Conservation (phyloP, 1,140 invertebrate genomes). For the Nebria ingens region DNA sequence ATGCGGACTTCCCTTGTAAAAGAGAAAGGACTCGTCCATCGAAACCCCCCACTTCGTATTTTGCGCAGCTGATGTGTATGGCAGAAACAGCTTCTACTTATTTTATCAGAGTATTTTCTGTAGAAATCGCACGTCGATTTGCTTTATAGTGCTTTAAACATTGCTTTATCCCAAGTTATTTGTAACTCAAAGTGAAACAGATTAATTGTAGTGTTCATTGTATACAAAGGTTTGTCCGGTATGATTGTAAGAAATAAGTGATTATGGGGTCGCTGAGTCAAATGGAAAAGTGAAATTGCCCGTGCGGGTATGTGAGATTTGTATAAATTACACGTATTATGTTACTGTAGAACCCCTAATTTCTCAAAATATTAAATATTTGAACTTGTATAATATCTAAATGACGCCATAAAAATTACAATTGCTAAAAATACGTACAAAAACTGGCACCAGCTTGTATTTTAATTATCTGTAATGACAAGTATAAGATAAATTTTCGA, state of each 20-base stretch:
- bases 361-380: too few species aligned
- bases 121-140: background rate
- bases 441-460: background rate
- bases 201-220: background rate
- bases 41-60: background rate
- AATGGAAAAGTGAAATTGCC: constrained; percentile 4
- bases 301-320: background rate
- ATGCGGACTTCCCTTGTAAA: background rate
- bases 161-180: too few species aligned
- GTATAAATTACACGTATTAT: background rate
- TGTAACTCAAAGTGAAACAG: background rate
- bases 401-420: background rate
- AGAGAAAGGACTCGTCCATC: constrained; percentile 2
- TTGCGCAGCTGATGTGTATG: background rate
- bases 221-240: background rate
- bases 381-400: background rate
- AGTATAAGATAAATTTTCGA: background rate
- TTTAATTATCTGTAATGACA: background rate
- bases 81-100: background rate
- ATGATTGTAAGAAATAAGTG: background rate
- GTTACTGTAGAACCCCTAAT: too few species aligned
- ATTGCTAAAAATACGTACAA: constrained; percentile 3
- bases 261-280: background rate
- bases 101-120: background rate
- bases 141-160: background rate